Conservation (phyloP, 1,140 invertebrate species). For the Zaprionus nigranus region DNA sequence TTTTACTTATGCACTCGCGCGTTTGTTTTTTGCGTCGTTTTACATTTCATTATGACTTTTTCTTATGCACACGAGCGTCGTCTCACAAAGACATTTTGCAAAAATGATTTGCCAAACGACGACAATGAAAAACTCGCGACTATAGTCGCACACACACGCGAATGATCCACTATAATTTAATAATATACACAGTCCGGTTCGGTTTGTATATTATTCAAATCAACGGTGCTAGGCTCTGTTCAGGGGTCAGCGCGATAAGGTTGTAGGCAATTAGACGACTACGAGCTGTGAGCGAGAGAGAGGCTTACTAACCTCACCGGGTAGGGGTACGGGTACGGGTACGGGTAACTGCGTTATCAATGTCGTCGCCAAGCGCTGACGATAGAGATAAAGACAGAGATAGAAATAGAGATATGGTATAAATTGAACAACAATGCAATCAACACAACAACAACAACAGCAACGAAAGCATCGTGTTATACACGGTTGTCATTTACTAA, state of each 20-base stretch:
- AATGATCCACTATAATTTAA: background rate
- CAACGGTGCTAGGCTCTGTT: constrained; percentile 8
- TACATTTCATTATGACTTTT: constrained; percentile 55
- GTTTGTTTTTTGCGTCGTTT: constrained; percentile 49
- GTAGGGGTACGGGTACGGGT: background rate
- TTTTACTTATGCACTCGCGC: constrained; percentile 65
- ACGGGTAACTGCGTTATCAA: constrained; percentile 43
- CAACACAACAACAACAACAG: constrained; percentile 30
- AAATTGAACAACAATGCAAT: constrained; percentile 72
- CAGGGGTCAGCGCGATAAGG: constrained; percentile 33
- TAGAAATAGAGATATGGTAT: constrained; percentile 29
- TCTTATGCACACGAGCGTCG: constrained; percentile 37
- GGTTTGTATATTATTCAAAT: constrained; percentile 15
- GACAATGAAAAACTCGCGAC: constrained; percentile 20
- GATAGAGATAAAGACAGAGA: constrained; percentile 49
- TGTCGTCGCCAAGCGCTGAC: background rate
- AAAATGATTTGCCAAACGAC: constrained; percentile 26
- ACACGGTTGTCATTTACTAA: constrained; percentile 19
- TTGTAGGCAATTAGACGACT: constrained; percentile 1
- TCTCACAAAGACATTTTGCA: constrained; percentile 36
- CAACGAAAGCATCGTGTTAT: constrained; percentile 22
- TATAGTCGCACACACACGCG: constrained; percentile 28
- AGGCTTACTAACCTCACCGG: background rate
- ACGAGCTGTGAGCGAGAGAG: constrained; percentile 12
- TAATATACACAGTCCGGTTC: background rate